These are phyloP conservation scores for Noturus placidus DNA, from an alignment of 2,113 vertebrate genomes.

Conservation along the genomic window DNA sequence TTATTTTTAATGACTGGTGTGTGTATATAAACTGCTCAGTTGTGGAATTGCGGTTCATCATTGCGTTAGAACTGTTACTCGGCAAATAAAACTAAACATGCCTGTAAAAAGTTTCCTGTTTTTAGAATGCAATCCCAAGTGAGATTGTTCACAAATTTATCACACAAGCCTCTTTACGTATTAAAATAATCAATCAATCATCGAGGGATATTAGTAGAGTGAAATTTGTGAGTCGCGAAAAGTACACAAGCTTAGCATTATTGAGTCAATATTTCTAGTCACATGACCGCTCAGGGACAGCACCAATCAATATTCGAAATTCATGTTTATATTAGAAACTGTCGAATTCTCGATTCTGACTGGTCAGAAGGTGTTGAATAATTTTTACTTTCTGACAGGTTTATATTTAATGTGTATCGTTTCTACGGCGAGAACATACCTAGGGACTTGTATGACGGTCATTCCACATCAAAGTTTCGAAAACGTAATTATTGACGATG, in stretches of 20 bases:
- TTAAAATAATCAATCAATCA: neutral
- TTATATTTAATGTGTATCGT: neutral
- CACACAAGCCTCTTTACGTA: neutral
- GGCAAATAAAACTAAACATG: constrained; percentile 12
- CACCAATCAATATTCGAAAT: neutral
- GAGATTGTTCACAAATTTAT: neutral
- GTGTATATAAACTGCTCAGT: neutral
- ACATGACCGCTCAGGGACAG: neutral
- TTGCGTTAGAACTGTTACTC: neutral
- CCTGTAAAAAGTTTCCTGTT: neutral
- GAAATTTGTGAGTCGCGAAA: neutral
- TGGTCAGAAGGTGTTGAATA: neutral
- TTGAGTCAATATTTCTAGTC: neutral
- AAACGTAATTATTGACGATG: neutral
- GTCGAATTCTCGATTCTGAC: neutral
- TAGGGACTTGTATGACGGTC: neutral
- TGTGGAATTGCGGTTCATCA: neutral
- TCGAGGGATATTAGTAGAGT: neutral
- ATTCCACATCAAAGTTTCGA: neutral
- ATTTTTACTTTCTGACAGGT: neutral
- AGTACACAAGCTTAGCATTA: neutral
- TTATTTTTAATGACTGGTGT: neutral
- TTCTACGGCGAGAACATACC: neutral
- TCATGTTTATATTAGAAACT: neutral
- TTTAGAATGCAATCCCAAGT: neutral